A percentile compares a stretch with the other conserved stretches of the same genome.
phyloP scores from a whole-genome alignment of 2,888 invertebrate genomes.

The Digitonthophagus gazella region DNA sequence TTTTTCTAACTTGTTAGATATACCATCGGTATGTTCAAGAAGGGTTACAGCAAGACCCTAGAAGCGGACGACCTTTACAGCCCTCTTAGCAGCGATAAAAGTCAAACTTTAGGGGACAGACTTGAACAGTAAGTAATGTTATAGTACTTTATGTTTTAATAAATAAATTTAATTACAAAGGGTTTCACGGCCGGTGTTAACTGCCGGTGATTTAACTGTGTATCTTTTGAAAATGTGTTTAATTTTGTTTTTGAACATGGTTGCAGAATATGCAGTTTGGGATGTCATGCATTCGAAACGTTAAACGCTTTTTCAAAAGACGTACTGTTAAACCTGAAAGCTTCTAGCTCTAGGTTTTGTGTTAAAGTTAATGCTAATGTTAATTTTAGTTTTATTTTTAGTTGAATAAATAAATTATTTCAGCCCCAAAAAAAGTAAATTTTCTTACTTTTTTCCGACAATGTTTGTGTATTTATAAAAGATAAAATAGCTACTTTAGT shows the following conservation, averaged over 20 bases:
- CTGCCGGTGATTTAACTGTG: too few species aligned
- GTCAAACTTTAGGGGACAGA: constrained; percentile 64
- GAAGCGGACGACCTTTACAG: constrained; percentile 73
- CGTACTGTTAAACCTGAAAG: too few species aligned
- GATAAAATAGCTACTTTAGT: not conserved
- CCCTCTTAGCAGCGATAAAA: constrained; percentile 66
- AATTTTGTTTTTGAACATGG: constrained; percentile 8
- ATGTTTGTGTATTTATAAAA: too few species aligned
- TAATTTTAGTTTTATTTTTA: too few species aligned
- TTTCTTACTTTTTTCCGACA: not conserved
- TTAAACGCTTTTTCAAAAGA: too few species aligned
- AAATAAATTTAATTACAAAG: too few species aligned
- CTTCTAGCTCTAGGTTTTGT: too few species aligned
- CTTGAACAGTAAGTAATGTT: constrained; percentile 58
- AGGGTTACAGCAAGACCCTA: constrained; percentile 70
- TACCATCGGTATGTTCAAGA: constrained; percentile 73
- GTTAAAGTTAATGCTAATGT: too few species aligned
- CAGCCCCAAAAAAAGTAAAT: not conserved
- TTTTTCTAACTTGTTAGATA: constrained; percentile 58
- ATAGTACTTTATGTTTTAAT: too few species aligned
- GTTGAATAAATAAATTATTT: not conserved
- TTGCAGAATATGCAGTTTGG: constrained; percentile 7
- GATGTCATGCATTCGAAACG: too few species aligned
- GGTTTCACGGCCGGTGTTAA: too few species aligned
- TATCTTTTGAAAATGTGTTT: too few species aligned